Percentiles rank a stretch among this genome's conserved stretches.
Conservation (phyloP, 2,113 vertebrate genomes). For the Pelvicachromis taeniatus region DNA sequence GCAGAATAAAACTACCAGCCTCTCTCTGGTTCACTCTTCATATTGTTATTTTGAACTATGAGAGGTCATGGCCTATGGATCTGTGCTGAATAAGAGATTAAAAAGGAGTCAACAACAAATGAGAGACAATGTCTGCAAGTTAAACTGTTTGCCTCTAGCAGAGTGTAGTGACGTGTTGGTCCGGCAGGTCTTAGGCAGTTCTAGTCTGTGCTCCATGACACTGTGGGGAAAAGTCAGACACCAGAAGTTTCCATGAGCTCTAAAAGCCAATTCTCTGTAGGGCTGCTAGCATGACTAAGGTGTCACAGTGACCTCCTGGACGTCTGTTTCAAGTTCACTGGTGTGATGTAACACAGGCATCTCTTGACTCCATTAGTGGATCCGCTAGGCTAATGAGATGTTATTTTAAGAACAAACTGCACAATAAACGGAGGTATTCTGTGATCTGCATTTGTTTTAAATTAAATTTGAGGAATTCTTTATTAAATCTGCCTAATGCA, state of each 20-base stretch:
- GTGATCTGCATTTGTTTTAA: not conserved
- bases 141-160: not conserved
- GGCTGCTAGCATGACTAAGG: not conserved
- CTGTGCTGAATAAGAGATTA: not conserved
- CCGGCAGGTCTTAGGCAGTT: not conserved
- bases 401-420: not conserved
- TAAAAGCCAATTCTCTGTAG: constrained; percentile 7
- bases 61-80: constrained; percentile 34
- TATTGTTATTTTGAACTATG: constrained; percentile 31
- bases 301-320: constrained; percentile 15
- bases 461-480: not conserved
- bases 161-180: not conserved
- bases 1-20: constrained; percentile 47
- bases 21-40: not conserved
- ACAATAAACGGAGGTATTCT: not conserved
- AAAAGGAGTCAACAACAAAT: not conserved
- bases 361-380: not conserved
- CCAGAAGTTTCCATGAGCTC: constrained; percentile 29
- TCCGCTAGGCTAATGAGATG: not conserved
- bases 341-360: constrained; percentile 7
- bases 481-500: not conserved
- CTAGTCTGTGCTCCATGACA: not conserved
- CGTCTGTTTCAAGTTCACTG: not conserved
- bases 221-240: not conserved
- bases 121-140: not conserved